These are phyloP conservation scores for Rhagoletis zephyria DNA, from an alignment of 1,140 invertebrate species.

Conservation along the genomic window DNA sequence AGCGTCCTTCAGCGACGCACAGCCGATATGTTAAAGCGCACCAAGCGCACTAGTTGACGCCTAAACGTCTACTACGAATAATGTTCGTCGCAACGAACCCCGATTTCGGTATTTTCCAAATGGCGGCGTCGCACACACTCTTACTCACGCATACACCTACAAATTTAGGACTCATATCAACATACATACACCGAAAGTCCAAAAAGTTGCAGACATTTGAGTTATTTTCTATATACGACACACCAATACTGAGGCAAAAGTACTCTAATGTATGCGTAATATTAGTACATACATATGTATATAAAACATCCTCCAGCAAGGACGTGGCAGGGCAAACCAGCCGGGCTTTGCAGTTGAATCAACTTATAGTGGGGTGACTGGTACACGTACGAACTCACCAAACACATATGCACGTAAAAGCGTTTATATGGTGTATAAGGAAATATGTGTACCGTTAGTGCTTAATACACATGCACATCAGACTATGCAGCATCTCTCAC, in stretches of 20 bases:
- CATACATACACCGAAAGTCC: neutral
- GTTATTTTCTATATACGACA: neutral
- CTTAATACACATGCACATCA: neutral
- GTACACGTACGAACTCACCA: neutral
- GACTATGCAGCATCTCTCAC: conserved; percentile 34
- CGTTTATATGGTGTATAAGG: neutral
- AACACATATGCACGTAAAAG: neutral
- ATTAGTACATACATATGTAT: conserved; percentile 7
- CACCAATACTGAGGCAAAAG: neutral
- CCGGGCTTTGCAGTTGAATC: neutral
- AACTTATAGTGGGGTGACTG: neutral
- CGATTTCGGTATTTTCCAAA: conserved; percentile 73
- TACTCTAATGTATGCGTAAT: neutral
- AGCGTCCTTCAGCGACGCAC: conserved; percentile 55
- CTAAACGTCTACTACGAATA: conserved; percentile 75
- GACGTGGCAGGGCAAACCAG: conserved; percentile 12
- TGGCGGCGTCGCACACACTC: conserved; percentile 64
- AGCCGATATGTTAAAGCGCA: conserved; percentile 71
- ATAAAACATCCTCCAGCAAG: conserved; percentile 14
- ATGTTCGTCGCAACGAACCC: conserved; percentile 73
- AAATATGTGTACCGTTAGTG: neutral
- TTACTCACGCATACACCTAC: conserved; percentile 24
- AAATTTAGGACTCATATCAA: neutral
- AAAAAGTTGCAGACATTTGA: neutral
- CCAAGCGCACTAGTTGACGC: conserved; percentile 74